Conservation (phyloP, 2,888 invertebrate genomes). For the Serrognathus titanus region DNA sequence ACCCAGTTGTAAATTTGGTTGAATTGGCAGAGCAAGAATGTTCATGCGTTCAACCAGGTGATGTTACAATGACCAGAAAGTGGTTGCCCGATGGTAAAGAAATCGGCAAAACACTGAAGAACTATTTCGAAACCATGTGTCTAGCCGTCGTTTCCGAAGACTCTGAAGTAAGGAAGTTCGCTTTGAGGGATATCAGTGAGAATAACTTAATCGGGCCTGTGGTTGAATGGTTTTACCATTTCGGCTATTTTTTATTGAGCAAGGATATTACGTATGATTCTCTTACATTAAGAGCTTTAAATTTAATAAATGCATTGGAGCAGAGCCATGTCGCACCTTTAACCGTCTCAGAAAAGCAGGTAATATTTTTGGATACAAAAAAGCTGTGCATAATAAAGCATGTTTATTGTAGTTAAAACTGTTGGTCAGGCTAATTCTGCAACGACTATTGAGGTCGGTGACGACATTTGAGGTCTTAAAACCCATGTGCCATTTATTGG, state of each 20-base stretch:
- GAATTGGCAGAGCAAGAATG: conserved; percentile 38
- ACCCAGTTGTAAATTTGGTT: conserved; percentile 29
- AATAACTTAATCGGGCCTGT: conserved; percentile 59
- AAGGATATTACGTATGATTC: conserved; percentile 52
- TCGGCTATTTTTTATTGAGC: conserved; percentile 57
- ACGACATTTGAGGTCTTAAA: conserved; percentile 35
- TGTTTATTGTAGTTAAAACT: conserved; percentile 36
- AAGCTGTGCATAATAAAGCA: not conserved
- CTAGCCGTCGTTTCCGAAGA: conserved; percentile 55
- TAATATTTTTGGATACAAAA: conserved; percentile 24
- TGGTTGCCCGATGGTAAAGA: conserved; percentile 40
- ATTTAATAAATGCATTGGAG: conserved; percentile 58
- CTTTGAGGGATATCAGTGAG: conserved; percentile 56
- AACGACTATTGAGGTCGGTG: conserved; percentile 37
- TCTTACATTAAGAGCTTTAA: conserved; percentile 47
- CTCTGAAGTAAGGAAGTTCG: conserved; percentile 52
- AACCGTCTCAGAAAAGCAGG: conserved; percentile 58
- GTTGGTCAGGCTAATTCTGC: conserved; percentile 39
- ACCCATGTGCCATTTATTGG: conserved; percentile 40
- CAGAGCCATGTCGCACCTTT: conserved; percentile 56
- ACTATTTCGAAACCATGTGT: conserved; percentile 42
- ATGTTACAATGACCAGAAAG: conserved; percentile 34
- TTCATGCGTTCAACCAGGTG: conserved; percentile 36
- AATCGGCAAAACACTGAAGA: conserved; percentile 31
- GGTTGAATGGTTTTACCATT: conserved; percentile 59